A percentile compares a stretch with the other conserved stretches of the same genome.
These are phyloP conservation scores for Vireo griseus DNA, from an alignment of 2,797 vertebrate species.

Conservation along the genomic window DNA sequence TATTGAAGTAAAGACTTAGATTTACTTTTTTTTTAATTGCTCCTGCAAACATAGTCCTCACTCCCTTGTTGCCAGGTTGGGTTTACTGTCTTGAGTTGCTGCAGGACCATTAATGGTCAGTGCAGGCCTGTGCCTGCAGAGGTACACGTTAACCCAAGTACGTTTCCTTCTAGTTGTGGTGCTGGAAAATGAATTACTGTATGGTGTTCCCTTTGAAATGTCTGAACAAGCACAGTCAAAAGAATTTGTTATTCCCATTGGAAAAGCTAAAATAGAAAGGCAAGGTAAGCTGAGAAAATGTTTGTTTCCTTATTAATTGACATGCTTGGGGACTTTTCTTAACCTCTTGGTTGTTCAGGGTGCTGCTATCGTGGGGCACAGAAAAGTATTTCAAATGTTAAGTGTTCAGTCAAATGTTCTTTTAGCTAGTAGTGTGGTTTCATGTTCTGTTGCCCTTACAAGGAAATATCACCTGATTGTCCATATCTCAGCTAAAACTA, in stretches of 20 bases:
- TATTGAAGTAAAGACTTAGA: neutral
- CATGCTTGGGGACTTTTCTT: neutral
- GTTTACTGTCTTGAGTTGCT: neutral
- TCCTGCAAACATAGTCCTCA: neutral
- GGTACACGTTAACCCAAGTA: neutral
- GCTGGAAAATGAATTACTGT: constrained; percentile 94
- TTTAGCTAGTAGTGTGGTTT: neutral
- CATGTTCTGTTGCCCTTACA: neutral
- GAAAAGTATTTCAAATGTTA: neutral
- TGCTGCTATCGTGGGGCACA: neutral
- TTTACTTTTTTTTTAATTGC: neutral
- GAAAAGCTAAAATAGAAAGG: constrained; percentile 95
- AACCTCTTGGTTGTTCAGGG: neutral
- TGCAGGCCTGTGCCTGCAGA: neutral
- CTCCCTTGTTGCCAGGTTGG: neutral
- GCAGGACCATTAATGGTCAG: neutral
- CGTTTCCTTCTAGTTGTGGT: constrained; percentile 84
- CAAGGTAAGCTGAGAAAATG: constrained; percentile 75
- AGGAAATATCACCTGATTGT: neutral
- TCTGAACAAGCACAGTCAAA: constrained; percentile 88
- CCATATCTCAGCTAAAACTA: neutral
- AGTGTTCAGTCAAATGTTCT: neutral
- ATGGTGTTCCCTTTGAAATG: constrained; percentile 93
- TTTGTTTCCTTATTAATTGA: neutral
- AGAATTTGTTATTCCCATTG: constrained; percentile 92